phyloP scores from a whole-genome alignment of 2,888 invertebrate genomes.

The Clivina fossor region DNA sequence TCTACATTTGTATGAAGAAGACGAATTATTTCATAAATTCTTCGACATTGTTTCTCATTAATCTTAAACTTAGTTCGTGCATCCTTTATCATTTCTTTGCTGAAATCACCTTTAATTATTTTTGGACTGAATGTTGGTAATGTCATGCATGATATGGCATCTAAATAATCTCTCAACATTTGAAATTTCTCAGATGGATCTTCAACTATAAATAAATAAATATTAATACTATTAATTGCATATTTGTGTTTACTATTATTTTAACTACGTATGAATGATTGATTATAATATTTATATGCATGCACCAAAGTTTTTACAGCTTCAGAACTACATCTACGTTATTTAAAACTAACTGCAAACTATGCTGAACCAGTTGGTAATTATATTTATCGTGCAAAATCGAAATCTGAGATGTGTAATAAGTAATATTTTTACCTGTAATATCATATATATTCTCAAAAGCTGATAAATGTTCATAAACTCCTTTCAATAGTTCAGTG shows the following conservation, averaged over 20 bases:
- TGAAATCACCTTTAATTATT: conserved; percentile 71
- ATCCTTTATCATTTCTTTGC: conserved; percentile 72
- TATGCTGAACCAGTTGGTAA: no score
- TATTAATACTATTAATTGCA: neutral
- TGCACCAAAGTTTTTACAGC: no score
- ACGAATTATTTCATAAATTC: conserved; percentile 86
- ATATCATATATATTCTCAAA: conserved; percentile 64
- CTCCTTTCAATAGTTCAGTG: conserved; percentile 65
- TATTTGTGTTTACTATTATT: no score
- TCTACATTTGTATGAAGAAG: conserved; percentile 69
- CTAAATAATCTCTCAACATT: conserved; percentile 86
- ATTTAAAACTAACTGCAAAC: no score
- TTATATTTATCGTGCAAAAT: no score
- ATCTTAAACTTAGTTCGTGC: conserved; percentile 70
- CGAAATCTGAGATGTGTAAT: no score
- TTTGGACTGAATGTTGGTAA: conserved; percentile 69
- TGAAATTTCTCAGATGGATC: conserved; percentile 92
- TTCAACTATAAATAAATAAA: conserved; percentile 73
- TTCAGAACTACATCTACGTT: no score
- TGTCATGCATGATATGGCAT: conserved; percentile 70
- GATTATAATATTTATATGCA: no score
- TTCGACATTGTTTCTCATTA: conserved; percentile 72
- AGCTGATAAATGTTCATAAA: conserved; percentile 46
- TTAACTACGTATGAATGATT: no score
- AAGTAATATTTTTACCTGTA: conserved; percentile 70